Evolutionary conservation across 2,797 vertebrate species (phyloP).

Genomic region (Thalassophryne amazonica): DNA sequence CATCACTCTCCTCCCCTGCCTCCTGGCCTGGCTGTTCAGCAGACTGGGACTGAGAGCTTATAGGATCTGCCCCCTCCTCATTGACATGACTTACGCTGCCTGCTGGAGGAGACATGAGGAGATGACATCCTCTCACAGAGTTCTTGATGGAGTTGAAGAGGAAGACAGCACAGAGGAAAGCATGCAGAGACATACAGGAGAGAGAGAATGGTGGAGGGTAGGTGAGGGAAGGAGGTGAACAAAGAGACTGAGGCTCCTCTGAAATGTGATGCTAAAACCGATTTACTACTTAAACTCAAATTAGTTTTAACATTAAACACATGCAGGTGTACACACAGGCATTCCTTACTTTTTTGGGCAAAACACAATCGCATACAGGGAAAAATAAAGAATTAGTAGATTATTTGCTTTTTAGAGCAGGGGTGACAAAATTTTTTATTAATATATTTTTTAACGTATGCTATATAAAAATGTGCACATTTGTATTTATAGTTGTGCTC

Average conservation of each 20-base stretch:
- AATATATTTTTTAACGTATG: too few species aligned
- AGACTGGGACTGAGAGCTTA: conserved; percentile 15
- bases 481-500: too few species aligned
- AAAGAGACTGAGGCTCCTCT: conserved; percentile 3
- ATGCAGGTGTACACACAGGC: too few species aligned
- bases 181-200: conserved; percentile 51
- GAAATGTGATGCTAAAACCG: too few species aligned
- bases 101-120: conserved; percentile 33
- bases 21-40: conserved; percentile 11
- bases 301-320: too few species aligned
- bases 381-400: too few species aligned
- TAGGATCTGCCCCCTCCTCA: conserved; percentile 27
- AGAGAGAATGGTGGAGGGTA: conserved; percentile 37
- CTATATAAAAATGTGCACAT: too few species aligned
- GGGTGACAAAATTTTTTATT: too few species aligned
- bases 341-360: too few species aligned
- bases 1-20: conserved; percentile 8
- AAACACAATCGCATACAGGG: too few species aligned
- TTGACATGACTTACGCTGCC: conserved; percentile 45
- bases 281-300: too few species aligned
- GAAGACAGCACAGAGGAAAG: conserved; percentile 36
- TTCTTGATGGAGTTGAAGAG: conserved; percentile 63
- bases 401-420: too few species aligned
- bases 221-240: conserved; percentile 23
- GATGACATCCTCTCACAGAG: conserved; percentile 61